Evolutionary conservation across 2,113 vertebrate genomes (phyloP).

Genomic region (Arizona elegans): DNA sequence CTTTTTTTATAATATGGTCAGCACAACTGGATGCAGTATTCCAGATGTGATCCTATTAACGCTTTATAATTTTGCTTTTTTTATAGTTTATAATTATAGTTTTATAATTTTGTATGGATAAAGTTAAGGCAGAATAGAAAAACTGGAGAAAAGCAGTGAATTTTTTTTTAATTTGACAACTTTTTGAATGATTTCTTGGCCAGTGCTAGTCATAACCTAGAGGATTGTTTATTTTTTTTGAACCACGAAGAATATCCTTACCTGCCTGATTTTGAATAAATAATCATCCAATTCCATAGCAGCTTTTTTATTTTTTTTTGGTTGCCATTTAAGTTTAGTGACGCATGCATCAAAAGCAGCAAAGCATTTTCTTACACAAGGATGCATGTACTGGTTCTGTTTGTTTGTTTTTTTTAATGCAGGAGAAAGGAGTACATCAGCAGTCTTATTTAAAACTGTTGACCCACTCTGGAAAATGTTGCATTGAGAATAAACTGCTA

Average conservation of each 20-base stretch:
- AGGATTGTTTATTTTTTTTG: slow-evolving; percentile 30
- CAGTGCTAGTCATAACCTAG: not conserved
- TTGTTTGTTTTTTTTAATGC: slow-evolving; percentile 28
- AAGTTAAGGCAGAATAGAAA: not conserved
- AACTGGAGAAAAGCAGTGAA: not conserved
- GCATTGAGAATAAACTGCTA: slow-evolving; percentile 63
- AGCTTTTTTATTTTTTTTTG: slow-evolving; percentile 22
- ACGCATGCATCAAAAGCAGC: slow-evolving; percentile 50
- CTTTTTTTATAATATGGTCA: not conserved
- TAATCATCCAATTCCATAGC: not conserved
- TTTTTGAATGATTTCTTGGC: slow-evolving; percentile 21
- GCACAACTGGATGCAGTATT: not conserved
- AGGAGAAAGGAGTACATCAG: slow-evolving; percentile 56
- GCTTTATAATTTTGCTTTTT: not conserved
- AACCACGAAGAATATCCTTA: slow-evolving; percentile 7
- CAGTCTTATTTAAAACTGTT: slow-evolving; percentile 65
- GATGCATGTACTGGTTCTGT: slow-evolving; percentile 42
- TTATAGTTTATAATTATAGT: not conserved
- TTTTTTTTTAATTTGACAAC: not conserved
- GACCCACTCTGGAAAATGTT: slow-evolving; percentile 58
- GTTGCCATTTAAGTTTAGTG: slow-evolving; percentile 43
- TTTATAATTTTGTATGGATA: slow-evolving; percentile 23
- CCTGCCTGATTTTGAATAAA: slow-evolving; percentile 1
- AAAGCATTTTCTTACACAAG: slow-evolving; percentile 60
- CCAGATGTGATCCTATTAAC: not conserved